These are phyloP conservation scores for Habrosyne pyritoides DNA, from an alignment of 2,888 invertebrate species.

Conservation along the genomic window DNA sequence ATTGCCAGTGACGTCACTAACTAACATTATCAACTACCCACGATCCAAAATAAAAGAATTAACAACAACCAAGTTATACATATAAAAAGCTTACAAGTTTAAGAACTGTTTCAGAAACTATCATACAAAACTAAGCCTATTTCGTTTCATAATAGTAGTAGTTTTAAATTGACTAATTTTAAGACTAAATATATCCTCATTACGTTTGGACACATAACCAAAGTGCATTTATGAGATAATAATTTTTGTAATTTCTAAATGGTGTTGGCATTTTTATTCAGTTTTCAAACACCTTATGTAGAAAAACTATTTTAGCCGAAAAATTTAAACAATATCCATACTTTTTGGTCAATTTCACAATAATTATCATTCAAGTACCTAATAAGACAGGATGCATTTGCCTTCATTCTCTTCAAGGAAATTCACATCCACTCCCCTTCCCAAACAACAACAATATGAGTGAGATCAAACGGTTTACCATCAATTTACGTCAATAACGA, in stretches of 20 bases:
- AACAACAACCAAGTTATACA: constrained; percentile 73
- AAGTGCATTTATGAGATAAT: constrained; percentile 46
- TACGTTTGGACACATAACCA: constrained; percentile 67
- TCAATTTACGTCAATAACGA: constrained; percentile 43
- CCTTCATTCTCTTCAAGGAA: constrained; percentile 49
- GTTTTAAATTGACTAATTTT: constrained; percentile 73
- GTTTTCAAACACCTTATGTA: constrained; percentile 59
- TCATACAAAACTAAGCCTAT: constrained; percentile 66
- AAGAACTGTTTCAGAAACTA: constrained; percentile 55
- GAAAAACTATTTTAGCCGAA: constrained; percentile 64
- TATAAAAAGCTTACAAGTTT: constrained; percentile 65
- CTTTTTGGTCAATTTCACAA: constrained; percentile 70
- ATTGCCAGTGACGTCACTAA: constrained; percentile 30
- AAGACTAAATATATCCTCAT: constrained; percentile 64
- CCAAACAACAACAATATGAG: constrained; percentile 61
- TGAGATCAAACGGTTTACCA: constrained; percentile 73
- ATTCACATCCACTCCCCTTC: constrained; percentile 50
- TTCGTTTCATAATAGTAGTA: constrained; percentile 56
- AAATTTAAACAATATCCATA: constrained; percentile 54
- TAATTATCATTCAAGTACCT: constrained; percentile 53
- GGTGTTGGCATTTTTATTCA: constrained; percentile 49
- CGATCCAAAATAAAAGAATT: constrained; percentile 63
- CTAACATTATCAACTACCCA: constrained; percentile 65
- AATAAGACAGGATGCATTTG: constrained; percentile 66
- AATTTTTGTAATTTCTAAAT: constrained; percentile 41